Conservation (phyloP, 1,140 invertebrate genomes). For the Caenorhabditis briggsae region DNA sequence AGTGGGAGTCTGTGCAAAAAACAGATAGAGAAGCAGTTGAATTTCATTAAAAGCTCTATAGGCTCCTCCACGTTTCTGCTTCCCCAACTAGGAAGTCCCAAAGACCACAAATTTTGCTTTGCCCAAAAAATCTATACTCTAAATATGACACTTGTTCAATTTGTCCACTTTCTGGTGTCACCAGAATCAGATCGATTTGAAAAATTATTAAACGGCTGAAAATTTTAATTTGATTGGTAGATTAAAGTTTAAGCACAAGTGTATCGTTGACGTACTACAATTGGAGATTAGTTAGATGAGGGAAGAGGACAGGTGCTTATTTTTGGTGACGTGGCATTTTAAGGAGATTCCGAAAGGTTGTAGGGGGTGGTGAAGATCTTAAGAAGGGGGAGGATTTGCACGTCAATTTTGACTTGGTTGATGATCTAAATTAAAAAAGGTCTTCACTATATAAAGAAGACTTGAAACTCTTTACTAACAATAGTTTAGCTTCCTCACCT, state of each 20-base stretch:
- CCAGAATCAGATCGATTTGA: neutral
- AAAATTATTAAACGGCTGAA: neutral
- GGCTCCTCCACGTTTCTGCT: neutral
- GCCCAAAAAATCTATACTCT: neutral
- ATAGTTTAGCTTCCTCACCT: too few relatives aligned
- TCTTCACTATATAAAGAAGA: too few relatives aligned
- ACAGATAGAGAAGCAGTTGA: neutral
- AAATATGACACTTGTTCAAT: neutral
- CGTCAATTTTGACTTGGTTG: neutral
- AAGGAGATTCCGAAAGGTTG: neutral
- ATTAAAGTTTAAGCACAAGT: slow-evolving; percentile 19
- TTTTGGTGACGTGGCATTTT: slow-evolving; percentile 35
- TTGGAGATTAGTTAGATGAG: neutral
- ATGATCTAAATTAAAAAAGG: neutral
- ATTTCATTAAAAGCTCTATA: neutral
- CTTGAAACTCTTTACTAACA: too few relatives aligned
- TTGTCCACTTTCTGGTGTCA: neutral
- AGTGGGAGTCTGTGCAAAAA: neutral
- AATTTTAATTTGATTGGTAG: neutral
- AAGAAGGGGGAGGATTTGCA: neutral
- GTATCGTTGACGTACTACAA: slow-evolving; percentile 6
- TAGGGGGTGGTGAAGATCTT: neutral
- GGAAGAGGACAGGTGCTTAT: neutral
- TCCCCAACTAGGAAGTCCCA: neutral
- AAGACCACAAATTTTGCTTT: neutral